Percentiles rank a stretch among this genome's conserved stretches.
Conservation (phyloP, 1,140 invertebrate species). For the Brachionus koreanus region DNA sequence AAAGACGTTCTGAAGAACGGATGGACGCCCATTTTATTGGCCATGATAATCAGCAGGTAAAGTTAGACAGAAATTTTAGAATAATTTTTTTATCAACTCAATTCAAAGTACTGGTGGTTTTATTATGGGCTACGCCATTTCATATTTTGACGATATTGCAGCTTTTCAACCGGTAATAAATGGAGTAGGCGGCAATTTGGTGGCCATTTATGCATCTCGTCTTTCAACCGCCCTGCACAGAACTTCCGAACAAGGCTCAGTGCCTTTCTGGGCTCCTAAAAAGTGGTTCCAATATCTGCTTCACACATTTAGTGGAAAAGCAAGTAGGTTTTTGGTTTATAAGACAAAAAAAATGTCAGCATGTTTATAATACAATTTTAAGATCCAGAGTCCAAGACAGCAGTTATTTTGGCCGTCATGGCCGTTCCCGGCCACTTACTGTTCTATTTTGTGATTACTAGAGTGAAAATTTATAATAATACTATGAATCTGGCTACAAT, state of each 20-base stretch:
- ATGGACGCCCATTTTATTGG: constrained; percentile 59
- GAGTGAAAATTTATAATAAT: constrained; percentile 73
- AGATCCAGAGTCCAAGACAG: constrained; percentile 63
- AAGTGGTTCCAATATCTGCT: neutral
- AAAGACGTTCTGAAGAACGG: constrained; percentile 58
- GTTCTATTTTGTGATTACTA: constrained; percentile 81
- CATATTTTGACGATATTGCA: constrained; percentile 54
- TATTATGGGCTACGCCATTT: constrained; percentile 55
- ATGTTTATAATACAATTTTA: constrained; percentile 32
- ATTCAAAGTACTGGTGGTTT: constrained; percentile 58
- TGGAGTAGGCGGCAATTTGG: constrained; percentile 84
- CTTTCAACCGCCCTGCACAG: constrained; percentile 73
- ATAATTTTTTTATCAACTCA: too few species aligned
- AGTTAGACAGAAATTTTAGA: too few species aligned
- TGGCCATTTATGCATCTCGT: constrained; percentile 84
- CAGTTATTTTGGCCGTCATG: constrained; percentile 75
- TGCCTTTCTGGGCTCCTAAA: constrained; percentile 22
- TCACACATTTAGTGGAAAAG: neutral
- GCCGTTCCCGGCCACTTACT: constrained; percentile 87
- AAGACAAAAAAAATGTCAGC: neutral
- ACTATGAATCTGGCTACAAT: constrained; percentile 60
- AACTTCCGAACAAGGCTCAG: constrained; percentile 47
- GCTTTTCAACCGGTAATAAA: constrained; percentile 59
- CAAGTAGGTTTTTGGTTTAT: neutral
- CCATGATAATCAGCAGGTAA: constrained; percentile 61